Evolutionary conservation across 2,113 vertebrate species (phyloP), one percentile per base, ranked within the genome.

Genomic region (Scomber colias): DNA sequence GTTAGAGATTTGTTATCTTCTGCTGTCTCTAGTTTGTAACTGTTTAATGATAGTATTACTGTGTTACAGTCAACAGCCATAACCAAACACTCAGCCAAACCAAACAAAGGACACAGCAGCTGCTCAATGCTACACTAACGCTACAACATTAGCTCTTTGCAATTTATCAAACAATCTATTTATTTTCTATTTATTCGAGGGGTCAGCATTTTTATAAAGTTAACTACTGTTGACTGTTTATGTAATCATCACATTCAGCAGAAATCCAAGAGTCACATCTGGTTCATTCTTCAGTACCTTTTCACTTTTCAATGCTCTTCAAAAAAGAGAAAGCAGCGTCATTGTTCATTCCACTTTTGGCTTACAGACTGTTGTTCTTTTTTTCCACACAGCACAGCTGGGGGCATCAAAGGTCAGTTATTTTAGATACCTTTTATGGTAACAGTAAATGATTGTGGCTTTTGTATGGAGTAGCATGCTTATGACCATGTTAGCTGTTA

Each of bases 351-450:
- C 40, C 62, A 56, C 49, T 82, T 81, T 61, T 68, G 57, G 51
- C 31, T 76, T 51, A 72, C n/a, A 65, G 10, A 56, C 63, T 40
- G 11, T 44, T 50, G 3, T 0, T 44, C 0, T 35, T 45, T 50
- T 9, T 67, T 81, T 70, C 21, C 11, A 56, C 17, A 50, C 46
- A 56, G 31, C 73, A 83, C 83, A 86, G 81, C 71, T 91, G 71
- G 71, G 81, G 56, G 77, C 74, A 70, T 71, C 60, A 40, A 50
- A 66, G 53, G 75, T 61, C 50, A 30, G 44, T 63, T 72, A 54
- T 50, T 71, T 65, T 40, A 49, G 35, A 17, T 50, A 16, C 45
- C 49, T 79, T 59, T 44, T 50, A 84, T 53, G 27, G 64, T 13
- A 65, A 5, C 54, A 48, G 15, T 45, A 48, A 86, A 48, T 14